A percentile compares a stretch with the other conserved stretches of the same genome.
These are phyloP conservation scores for Hypsopygia costalis DNA, from an alignment of 2,888 invertebrate species.

Conservation along the genomic window DNA sequence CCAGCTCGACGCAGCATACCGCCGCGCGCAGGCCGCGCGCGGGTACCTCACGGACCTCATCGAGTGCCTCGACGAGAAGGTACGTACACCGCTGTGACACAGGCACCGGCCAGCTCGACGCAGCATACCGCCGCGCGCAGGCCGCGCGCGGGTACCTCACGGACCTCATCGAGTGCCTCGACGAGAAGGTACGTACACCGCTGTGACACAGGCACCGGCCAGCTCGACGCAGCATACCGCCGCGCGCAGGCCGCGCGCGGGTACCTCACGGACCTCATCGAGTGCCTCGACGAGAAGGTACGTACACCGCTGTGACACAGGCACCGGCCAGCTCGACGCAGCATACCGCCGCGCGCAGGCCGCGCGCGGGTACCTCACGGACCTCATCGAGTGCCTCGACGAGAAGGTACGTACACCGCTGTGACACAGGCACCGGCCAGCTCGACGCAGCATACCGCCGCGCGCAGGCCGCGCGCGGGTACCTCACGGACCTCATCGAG, in stretches of 20 bases:
- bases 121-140: constrained; percentile 96
- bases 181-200: constrained; percentile 93
- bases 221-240: constrained; percentile 90
- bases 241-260: constrained; percentile 98
- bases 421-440: constrained; percentile 61
- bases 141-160: constrained; percentile 96
- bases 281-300: constrained; percentile 98
- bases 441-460: constrained; percentile 93
- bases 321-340: constrained; percentile 83
- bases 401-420: too few relatives aligned
- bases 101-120: constrained; percentile 82
- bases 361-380: constrained; percentile 95
- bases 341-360: constrained; percentile 97
- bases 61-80: constrained; percentile 99
- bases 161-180: constrained; percentile 98
- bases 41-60: constrained; percentile 97
- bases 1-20: constrained; percentile 89
- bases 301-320: constrained; percentile 49
- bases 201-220: constrained; percentile 63
- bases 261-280: constrained; percentile 97
- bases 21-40: constrained; percentile 96
- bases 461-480: constrained; percentile 97
- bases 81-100: constrained; percentile 69
- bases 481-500: constrained; percentile 97
- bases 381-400: constrained; percentile 98